These are phyloP conservation scores for Caenorhabditis virilis DNA, from an alignment of 2,888 invertebrate species.

Conservation along the genomic window DNA sequence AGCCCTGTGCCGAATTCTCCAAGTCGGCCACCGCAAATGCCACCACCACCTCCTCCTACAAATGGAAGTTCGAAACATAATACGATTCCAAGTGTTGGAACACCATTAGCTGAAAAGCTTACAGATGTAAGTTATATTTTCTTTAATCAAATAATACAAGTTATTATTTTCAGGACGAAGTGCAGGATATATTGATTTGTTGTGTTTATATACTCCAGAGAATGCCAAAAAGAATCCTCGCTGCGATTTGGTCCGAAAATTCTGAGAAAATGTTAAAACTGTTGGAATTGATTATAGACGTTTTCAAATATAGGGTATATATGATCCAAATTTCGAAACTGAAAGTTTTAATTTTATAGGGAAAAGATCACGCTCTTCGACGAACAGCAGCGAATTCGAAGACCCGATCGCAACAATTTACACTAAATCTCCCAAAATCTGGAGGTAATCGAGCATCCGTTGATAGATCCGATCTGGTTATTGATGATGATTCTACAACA, in stretches of 20 bases:
- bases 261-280: constrained; percentile 48
- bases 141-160: neutral
- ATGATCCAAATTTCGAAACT: neutral
- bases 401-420: constrained; percentile 27
- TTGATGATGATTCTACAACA: neutral
- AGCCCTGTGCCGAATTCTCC: constrained; percentile 5
- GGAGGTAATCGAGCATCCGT: neutral
- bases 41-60: constrained; percentile 10
- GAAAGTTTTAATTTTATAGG: constrained; percentile 2
- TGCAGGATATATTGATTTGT: constrained; percentile 71
- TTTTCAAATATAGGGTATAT: constrained; percentile 54
- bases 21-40: constrained; percentile 23
- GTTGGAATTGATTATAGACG: constrained; percentile 56
- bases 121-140: constrained; percentile 36
- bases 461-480: neutral
- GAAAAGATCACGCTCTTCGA: constrained; percentile 33
- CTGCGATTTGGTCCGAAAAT: constrained; percentile 41
- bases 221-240: constrained; percentile 76
- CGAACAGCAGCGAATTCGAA: constrained; percentile 35
- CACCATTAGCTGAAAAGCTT: constrained; percentile 62
- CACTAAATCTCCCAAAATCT: constrained; percentile 12
- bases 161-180: constrained; percentile 66
- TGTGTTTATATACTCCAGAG: constrained; percentile 85
- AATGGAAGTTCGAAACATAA: neutral
- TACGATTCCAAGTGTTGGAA: neutral